A percentile compares a stretch with the other conserved stretches of the same genome.
phyloP scores from a whole-genome alignment of 2,888 invertebrate species.

The Schizaphis graminum region DNA sequence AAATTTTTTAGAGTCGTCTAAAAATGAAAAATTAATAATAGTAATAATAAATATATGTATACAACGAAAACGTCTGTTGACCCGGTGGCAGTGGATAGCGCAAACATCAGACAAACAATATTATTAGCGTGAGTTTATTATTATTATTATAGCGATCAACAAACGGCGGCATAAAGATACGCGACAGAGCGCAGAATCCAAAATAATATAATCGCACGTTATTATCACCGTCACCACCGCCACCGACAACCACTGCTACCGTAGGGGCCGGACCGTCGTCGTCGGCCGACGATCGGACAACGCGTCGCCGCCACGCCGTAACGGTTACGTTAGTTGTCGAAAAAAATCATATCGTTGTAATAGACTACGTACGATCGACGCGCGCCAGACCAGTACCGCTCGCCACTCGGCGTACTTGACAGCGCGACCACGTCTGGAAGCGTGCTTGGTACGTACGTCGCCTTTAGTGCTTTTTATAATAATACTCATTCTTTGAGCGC shows the following conservation, averaged over 20 bases:
- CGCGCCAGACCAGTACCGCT: conserved; percentile 23
- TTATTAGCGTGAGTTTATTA: conserved; percentile 10
- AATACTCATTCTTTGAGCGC: background rate
- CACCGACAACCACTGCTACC: background rate
- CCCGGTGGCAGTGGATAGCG: background rate
- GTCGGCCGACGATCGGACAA: conserved; percentile 32
- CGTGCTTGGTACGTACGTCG: background rate
- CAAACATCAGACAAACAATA: background rate
- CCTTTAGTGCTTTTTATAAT: background rate
- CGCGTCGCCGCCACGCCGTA: conserved; percentile 39
- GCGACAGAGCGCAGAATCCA: conserved; percentile 42
- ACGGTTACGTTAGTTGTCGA: conserved; percentile 7
- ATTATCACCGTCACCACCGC: background rate
- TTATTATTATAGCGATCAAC: background rate
- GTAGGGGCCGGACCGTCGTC: conserved; percentile 4
- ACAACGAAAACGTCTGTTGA: conserved; percentile 10
- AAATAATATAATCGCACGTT: background rate
- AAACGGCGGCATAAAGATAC: background rate
- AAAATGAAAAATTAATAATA: background rate
- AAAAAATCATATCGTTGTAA: background rate
- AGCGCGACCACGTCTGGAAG: conserved; percentile 18
- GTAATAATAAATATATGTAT: background rate
- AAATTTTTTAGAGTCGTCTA: background rate
- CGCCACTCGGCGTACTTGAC: conserved; percentile 39
- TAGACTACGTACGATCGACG: background rate